Evolutionary conservation across 2,113 vertebrate species (phyloP).

Genomic region (Odontophorus gujanensis): DNA sequence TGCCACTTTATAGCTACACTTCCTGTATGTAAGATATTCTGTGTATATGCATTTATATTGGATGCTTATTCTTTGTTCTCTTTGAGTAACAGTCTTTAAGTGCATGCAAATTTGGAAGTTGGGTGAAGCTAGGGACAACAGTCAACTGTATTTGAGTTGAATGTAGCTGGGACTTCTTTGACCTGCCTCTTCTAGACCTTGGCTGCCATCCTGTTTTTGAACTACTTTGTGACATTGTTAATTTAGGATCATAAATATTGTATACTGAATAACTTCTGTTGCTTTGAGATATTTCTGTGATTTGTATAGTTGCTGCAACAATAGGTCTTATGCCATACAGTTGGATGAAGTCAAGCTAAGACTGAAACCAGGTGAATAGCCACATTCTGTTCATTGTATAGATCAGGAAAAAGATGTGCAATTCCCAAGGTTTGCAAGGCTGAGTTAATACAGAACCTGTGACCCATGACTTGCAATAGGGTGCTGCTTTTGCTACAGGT

Average conservation of each 20-base stretch:
- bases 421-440: background rate
- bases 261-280: background rate
- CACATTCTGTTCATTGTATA: background rate
- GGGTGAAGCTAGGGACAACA: background rate
- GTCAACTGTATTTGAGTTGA: background rate
- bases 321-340: background rate
- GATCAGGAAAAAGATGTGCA: background rate
- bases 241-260: background rate
- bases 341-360: background rate
- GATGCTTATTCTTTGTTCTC: background rate
- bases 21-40: background rate
- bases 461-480: background rate
- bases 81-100: too few species aligned
- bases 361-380: background rate
- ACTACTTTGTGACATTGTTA: background rate
- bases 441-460: background rate
- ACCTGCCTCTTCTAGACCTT: background rate
- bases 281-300: background rate
- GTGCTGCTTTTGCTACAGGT: background rate
- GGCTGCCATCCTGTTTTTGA: background rate
- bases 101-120: too few species aligned
- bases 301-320: background rate
- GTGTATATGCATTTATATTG: background rate
- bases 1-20: background rate
- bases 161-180: background rate